Base-by-base conservation (phyloP, 2,888 invertebrate genomes). In the Drosophila mimetica region DNA sequence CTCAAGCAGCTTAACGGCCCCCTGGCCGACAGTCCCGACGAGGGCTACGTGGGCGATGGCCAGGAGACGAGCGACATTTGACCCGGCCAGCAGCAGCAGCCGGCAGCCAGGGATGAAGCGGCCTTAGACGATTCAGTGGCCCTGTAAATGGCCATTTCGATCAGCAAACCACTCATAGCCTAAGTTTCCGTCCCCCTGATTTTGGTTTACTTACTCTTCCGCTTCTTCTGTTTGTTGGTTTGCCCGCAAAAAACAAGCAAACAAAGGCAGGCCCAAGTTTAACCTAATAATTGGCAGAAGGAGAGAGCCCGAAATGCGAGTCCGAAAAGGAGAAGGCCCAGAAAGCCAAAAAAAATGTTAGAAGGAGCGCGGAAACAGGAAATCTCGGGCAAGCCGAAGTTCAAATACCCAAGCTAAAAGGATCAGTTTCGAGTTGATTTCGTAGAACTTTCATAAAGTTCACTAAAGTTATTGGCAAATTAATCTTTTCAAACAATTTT, bases 11-110 rank as follows among this genome's bases (percentile, higher is more conserved):
- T 92, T 53, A 90, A 90, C 37, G 91, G 91, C 48, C 92, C 92
- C n/a, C 79, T 93, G 82, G 95, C 96, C 16, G 96, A 96, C 88
- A 96, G 96, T 91, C 96, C 96, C 36, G 97, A 97, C 90, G 97
- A 97, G 91, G 97, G 96, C 16, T 97, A 97, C 91, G 97, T 96
- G 57, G 97, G 96, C 37, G 97, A 96, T 79, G 93, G 92, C 28
- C 93, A 92, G 51, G 94, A 94, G 88, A 94, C 94, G 69, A 93
- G 94, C 86, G 95, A 95, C 89, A 95, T 95, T 92, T 95, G 95
- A 95, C 94, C 71, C 63, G 60, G 55, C 42, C 44, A 50, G 44
- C 47, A 54, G 44, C 44, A 22, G 30, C 30, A 30, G 30, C 30
- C 30, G 7, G 37, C 42, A 11, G 76, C 72, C 61, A 70, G 57